A percentile compares a stretch with the other conserved stretches of the same genome.
Evolutionary conservation across 2,888 invertebrate genomes (phyloP).

Genomic region (Orchestes rusci): DNA sequence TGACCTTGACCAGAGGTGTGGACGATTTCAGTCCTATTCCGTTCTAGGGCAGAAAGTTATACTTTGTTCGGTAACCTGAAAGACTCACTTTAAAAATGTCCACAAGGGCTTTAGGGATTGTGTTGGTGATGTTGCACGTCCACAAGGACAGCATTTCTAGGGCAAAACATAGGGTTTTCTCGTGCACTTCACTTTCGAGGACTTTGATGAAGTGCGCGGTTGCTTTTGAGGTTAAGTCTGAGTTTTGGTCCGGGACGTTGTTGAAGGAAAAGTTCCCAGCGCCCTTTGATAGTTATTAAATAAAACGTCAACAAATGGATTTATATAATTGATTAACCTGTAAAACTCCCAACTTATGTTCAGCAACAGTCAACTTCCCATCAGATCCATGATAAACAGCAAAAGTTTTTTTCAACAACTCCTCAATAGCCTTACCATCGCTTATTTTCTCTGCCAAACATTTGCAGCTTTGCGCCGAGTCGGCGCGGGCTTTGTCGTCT

Average conservation of each 20-base stretch:
- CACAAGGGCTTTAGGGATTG: constrained; percentile 58
- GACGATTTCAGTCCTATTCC: constrained; percentile 69
- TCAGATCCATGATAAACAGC: constrained; percentile 79
- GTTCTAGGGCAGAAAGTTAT: constrained; percentile 47
- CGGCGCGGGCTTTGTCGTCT: constrained; percentile 67
- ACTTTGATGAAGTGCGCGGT: constrained; percentile 66
- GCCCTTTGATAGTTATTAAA: constrained; percentile 48
- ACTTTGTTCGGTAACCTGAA: too few species aligned
- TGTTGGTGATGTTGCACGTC: constrained; percentile 60
- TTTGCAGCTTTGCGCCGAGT: constrained; percentile 66
- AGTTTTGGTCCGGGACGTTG: constrained; percentile 53
- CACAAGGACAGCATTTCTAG: constrained; percentile 76
- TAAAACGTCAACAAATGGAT: not conserved
- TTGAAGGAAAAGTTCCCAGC: constrained; percentile 69
- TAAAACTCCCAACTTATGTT: constrained; percentile 81
- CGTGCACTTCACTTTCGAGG: constrained; percentile 84
- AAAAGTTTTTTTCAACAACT: constrained; percentile 64
- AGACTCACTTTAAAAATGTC: constrained; percentile 53
- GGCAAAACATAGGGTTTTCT: constrained; percentile 77
- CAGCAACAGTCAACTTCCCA: constrained; percentile 82
- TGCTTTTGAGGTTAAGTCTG: constrained; percentile 54
- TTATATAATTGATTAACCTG: constrained; percentile 46
- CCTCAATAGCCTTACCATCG: constrained; percentile 57
- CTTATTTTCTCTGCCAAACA: constrained; percentile 66
- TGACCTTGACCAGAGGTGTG: constrained; percentile 60